These are phyloP conservation scores for Neomorphus geoffroyi DNA, from an alignment of 2,797 vertebrate species.

Conservation along the genomic window DNA sequence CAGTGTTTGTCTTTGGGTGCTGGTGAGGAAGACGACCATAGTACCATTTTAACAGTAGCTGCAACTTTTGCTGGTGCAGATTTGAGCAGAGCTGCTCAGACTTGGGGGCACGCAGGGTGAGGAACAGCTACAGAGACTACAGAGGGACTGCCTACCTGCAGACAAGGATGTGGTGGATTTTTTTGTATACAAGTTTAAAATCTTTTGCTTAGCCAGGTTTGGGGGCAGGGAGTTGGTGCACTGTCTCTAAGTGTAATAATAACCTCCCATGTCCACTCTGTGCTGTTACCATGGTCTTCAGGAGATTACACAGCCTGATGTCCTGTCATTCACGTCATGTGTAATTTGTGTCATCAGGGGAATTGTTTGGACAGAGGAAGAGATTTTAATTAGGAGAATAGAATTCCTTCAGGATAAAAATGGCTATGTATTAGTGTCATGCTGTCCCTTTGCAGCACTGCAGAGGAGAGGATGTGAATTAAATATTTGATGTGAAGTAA, in stretches of 20 bases:
- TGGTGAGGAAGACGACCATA: not conserved
- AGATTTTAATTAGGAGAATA: conserved; percentile 37
- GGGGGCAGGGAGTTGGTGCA: not conserved
- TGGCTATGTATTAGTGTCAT: not conserved
- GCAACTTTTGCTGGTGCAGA: not conserved
- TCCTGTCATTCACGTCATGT: not conserved
- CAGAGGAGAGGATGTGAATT: not conserved
- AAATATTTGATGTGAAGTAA: conserved; percentile 8
- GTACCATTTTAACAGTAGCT: not conserved
- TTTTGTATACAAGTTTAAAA: not conserved
- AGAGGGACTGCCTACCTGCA: not conserved
- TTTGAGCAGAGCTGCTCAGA: not conserved
- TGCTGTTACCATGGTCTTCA: not conserved
- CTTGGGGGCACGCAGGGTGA: fast-evolving
- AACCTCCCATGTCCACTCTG: not conserved
- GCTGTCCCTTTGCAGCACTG: not conserved
- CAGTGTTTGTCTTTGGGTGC: not conserved
- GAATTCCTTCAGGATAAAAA: not conserved
- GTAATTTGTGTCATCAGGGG: not conserved
- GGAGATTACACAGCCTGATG: not conserved
- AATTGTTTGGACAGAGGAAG: not conserved
- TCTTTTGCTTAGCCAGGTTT: not conserved
- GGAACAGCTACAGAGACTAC: not conserved
- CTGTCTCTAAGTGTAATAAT: not conserved
- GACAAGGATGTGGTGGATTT: not conserved